A percentile compares a stretch with the other conserved stretches of the same genome.
These are phyloP conservation scores for Dynastes hyllus DNA, from an alignment of 2,888 invertebrate species.

Conservation along the genomic window DNA sequence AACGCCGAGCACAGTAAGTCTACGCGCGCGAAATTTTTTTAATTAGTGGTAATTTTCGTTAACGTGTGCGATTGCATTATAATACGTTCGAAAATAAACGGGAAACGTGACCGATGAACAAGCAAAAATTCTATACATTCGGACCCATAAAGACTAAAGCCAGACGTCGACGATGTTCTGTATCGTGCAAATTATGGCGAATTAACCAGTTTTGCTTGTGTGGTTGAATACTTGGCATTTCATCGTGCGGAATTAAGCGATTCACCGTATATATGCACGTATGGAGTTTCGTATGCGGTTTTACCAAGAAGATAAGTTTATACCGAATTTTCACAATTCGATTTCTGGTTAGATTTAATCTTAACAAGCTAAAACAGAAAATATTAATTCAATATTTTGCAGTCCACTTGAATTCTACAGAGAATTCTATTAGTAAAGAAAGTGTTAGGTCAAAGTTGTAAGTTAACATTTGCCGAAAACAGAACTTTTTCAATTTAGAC, in stretches of 20 bases:
- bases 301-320: background rate
- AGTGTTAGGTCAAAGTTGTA: too few relatives aligned
- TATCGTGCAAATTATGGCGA: background rate
- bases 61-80: constrained; percentile 19
- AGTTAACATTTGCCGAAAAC: too few relatives aligned
- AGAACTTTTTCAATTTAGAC: too few relatives aligned
- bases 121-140: constrained; percentile 5
- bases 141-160: constrained; percentile 6
- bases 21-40: background rate
- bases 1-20: background rate
- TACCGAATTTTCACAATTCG: too few relatives aligned
- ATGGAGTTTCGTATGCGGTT: background rate
- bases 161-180: background rate
- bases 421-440: too few relatives aligned
- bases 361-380: too few relatives aligned
- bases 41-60: background rate
- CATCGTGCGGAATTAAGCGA: constrained; percentile 3
- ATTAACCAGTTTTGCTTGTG: constrained; percentile 24
- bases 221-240: constrained; percentile 17
- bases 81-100: constrained; percentile 22
- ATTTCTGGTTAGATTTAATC: too few relatives aligned
- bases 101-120: constrained; percentile 22
- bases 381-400: too few relatives aligned
- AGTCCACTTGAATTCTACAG: too few relatives aligned
- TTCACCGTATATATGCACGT: background rate